Evolutionary conservation across 2,888 invertebrate species (phyloP), one percentile per base, ranked within the genome.

Genomic region (Drosophila demipolita): DNA sequence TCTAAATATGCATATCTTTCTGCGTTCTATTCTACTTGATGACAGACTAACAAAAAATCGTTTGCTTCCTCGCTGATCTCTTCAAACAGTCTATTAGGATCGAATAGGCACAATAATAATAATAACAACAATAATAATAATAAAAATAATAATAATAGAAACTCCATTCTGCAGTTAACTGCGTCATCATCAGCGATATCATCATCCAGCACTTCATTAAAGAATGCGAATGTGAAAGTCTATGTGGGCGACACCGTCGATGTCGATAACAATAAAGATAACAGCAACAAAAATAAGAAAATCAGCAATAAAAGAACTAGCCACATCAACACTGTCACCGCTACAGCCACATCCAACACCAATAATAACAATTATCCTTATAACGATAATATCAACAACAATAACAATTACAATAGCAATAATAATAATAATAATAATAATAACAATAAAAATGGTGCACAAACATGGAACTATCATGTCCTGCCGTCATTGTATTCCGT

Each of bases 381-480:
- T 69, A 81, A 74, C 58, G 63, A 80, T 52, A 75, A 75, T 61
- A 71, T 35, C 89, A 79, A 90, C 88, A 71, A 68, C 63, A 52
- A 52, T 52, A 32, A 57, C 52, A 73, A 79, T 64, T 58, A 32
- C n/a, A 72, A 72, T 29, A 81, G 62, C 40, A 72, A 72, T 29
- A 81, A 66, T 23, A 77, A 76, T 32, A 76, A 76, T 54, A 72
- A 72, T 29, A 81, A 66, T 23, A 77, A 76, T 32, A 76, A 76
- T 54, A 80, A 75, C 77, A 90, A 93, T 83, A 93, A 92, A 82
- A 92, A 89, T 90, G 91, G 91, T 84, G 92, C 93, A 91, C 93
- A 93, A 91, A 95, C 95, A 73, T 97, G 97, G 97, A 96, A 96
- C 93, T 97, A 96, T 94, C 97, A 97, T 94, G 96, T 97, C 88